These are phyloP conservation scores for Oryctolagus cuniculus DNA, from an alignment of 2,113 vertebrate species.

Conservation along the genomic window DNA sequence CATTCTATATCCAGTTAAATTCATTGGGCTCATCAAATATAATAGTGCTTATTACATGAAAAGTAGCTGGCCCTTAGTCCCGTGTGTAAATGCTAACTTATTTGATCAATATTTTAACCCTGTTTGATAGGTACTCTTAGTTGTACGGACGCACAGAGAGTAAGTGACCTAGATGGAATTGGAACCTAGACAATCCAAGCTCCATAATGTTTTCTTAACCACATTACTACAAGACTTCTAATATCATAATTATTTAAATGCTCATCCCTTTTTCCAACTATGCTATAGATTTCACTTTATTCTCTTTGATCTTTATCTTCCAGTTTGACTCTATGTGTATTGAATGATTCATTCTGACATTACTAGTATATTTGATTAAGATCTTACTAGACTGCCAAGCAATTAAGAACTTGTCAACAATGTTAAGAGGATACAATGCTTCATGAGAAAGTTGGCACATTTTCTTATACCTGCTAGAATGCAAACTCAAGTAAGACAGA, in stretches of 20 bases:
- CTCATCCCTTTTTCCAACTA: not conserved
- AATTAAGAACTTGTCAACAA: conserved; percentile 26
- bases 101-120: not conserved
- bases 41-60: not conserved
- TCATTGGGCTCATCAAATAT: not conserved
- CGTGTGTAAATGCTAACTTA: not conserved
- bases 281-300: not conserved
- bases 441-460: not conserved
- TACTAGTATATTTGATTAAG: not conserved
- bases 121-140: not conserved
- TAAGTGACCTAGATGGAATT: not conserved
- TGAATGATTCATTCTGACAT: conserved; percentile 41
- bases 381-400: not conserved
- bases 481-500: not conserved
- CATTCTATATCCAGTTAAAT: not conserved
- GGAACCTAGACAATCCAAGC: not conserved
- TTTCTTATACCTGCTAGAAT: not conserved
- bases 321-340: not conserved
- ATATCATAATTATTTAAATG: not conserved
- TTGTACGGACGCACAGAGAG: not conserved
- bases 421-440: not conserved
- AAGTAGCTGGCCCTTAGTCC: not conserved
- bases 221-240: not conserved
- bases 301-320: not conserved
- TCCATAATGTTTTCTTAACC: not conserved